phyloP scores from a whole-genome alignment of 2,888 invertebrate species.

The Meiosimyza decipiens region DNA sequence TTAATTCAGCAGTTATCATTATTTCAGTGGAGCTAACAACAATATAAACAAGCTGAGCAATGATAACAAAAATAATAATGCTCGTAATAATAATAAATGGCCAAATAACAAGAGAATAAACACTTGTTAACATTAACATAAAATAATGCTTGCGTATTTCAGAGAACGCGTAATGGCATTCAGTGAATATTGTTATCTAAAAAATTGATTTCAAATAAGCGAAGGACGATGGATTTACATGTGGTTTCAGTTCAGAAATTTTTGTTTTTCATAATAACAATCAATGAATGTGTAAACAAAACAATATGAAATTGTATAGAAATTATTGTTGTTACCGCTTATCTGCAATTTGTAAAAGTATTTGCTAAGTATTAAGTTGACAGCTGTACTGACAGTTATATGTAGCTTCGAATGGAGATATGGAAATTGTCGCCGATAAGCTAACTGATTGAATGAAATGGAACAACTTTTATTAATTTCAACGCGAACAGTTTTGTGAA shows the following conservation, averaged over 20 bases:
- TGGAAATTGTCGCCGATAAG: no score
- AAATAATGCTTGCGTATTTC: not conserved
- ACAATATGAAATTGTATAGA: no score
- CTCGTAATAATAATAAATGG: not conserved
- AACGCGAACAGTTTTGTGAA: no score
- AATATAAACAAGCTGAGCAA: not conserved
- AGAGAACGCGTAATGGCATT: slow-evolving; percentile 6
- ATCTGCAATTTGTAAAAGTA: slow-evolving; percentile 13
- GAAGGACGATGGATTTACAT: slow-evolving; percentile 8
- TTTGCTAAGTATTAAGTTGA: slow-evolving; percentile 14
- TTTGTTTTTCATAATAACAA: not conserved
- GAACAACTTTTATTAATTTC: no score
- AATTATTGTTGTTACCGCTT: not conserved
- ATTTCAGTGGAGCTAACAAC: not conserved
- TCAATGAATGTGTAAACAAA: slow-evolving; percentile 7
- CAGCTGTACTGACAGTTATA: slow-evolving; percentile 10
- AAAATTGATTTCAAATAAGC: slow-evolving; percentile 7
- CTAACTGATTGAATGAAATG: no score
- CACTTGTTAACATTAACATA: slow-evolving; percentile 13
- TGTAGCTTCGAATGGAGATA: not conserved
- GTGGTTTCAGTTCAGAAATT: not conserved
- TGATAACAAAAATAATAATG: no score
- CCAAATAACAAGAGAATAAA: not conserved
- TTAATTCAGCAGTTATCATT: no score
- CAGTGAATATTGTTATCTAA: not conserved